Evolutionary conservation across 2,888 invertebrate genomes (phyloP), one percentile per base, ranked within the genome.

Genomic region (Apodemia duryi): DNA sequence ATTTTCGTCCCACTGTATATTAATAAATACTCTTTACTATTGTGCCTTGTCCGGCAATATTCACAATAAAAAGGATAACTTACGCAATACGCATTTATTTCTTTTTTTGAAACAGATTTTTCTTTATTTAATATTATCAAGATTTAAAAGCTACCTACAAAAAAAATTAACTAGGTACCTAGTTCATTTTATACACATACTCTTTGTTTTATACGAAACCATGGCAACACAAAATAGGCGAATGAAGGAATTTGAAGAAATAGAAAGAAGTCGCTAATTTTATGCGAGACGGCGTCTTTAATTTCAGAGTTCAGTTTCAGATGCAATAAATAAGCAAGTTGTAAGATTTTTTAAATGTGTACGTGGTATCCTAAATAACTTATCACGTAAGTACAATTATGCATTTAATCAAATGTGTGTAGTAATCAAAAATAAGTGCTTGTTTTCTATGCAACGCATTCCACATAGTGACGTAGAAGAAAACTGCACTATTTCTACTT

Each of bases 271-370:
- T 87, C 80, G 75, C 81, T 86, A 87, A 87, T 86, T 82, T 65
- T 86, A 85, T 86, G 84, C 84, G 80, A 84, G 85, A 89, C 90
- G 82, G 87, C 88, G 86, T 89, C 88, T 88, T 85, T 86, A 87
- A 84, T 89, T 90, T 60, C 60, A 60, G 60, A 35, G n/a, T 60
- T 60, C n/a, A 35, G 60, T 60, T 57, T 88, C 85, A 81, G 83
- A 85, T 85, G 82, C 79, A 81, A 84, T 87, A 86, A 82, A 80
- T 77, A 82, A 85, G 82, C 75, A 84, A 83, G 80, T 79, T 76
- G 81, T 78, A 78, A 78, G 74, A 78, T 80, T 86, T 85, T 38
- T 80, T 80, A 81, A 82, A 85, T 85, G 74, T 82, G 75, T 81
- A 81, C 80, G 75, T 68, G 72, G 75, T 78, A 82, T 77, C 82